phyloP scores from a whole-genome alignment of 2,888 invertebrate genomes.

The Platycnemis pennipes region DNA sequence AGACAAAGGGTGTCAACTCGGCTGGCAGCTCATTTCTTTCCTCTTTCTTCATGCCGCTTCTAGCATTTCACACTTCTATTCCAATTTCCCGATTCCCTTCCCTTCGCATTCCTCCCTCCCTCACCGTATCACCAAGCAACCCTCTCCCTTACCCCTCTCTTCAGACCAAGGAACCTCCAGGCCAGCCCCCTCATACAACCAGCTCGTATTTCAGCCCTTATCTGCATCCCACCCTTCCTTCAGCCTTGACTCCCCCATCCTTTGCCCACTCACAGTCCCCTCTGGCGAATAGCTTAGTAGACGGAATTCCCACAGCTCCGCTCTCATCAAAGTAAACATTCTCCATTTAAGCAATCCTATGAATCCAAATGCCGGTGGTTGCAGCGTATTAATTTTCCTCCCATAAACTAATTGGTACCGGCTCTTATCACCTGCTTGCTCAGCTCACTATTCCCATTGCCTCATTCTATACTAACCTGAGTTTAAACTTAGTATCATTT shows the following conservation, averaged over 20 bases:
- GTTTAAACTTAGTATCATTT: too few species aligned
- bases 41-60: neutral
- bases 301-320: neutral
- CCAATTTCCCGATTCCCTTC: neutral
- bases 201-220: slow-evolving; percentile 28
- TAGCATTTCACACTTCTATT: slow-evolving; percentile 2
- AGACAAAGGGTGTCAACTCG: slow-evolving; percentile 7
- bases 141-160: neutral
- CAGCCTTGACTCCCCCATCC: neutral
- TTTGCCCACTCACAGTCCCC: neutral
- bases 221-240: neutral
- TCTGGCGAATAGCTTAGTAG: neutral
- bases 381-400: too few species aligned
- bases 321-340: neutral
- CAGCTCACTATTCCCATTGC: too few species aligned
- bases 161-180: neutral
- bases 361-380: neutral
- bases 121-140: neutral
- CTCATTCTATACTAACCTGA: too few species aligned
- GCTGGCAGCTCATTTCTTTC: neutral
- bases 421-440: too few species aligned
- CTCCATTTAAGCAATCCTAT: neutral
- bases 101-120: neutral
- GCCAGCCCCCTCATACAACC: neutral
- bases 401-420: too few species aligned